phyloP scores from a whole-genome alignment of 64 coral and sea anemone species.

The Montipora sp. region DNA sequence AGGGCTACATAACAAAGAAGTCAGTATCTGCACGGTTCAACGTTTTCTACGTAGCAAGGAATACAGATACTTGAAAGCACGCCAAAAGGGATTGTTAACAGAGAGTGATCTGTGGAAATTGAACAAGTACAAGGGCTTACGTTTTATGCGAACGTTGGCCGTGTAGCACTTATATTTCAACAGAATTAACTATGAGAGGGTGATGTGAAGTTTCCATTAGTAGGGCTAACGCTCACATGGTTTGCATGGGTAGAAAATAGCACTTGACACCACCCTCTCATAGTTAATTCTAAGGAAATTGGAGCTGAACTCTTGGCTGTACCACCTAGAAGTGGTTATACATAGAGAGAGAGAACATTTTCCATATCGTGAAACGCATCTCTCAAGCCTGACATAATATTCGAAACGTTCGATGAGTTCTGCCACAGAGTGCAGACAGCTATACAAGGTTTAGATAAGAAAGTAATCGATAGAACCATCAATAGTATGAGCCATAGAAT shows the following conservation, averaged over 20 bases:
- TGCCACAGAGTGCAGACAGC: background rate
- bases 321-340: background rate
- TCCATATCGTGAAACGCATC: conserved; percentile 3
- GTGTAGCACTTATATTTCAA: background rate
- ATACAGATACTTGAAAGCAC: conserved; percentile 38
- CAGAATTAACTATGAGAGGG: background rate
- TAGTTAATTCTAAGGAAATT: background rate
- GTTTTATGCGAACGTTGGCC: too few species aligned
- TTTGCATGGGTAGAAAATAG: too few species aligned
- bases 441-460: background rate
- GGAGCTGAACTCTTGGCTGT: background rate
- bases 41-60: conserved; percentile 23
- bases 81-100: conserved; percentile 59
- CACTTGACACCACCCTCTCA: background rate
- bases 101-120: conserved; percentile 6
- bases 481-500: background rate
- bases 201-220: background rate
- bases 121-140: too few species aligned
- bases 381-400: background rate
- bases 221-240: too few species aligned
- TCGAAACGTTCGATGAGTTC: background rate
- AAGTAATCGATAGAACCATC: background rate
- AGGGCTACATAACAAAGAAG: background rate
- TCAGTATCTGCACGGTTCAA: conserved; percentile 16
- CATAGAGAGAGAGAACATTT: conserved; percentile 22